These are phyloP conservation scores for Ascidia mentula DNA, from an alignment of 23 tunicate genomes.

Conservation along the genomic window DNA sequence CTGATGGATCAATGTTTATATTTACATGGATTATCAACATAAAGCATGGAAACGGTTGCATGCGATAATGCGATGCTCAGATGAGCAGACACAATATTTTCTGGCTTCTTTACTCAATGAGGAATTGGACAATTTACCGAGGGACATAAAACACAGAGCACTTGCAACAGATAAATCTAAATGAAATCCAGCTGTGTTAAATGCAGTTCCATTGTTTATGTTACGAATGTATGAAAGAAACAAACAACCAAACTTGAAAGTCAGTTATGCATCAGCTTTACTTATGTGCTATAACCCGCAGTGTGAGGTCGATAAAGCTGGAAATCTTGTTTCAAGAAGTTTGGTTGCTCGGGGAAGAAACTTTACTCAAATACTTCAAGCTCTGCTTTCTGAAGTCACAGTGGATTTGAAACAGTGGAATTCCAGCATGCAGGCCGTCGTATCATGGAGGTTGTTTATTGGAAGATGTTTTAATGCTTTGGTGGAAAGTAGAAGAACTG, in stretches of 20 bases:
- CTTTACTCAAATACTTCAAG: constrained; percentile 46
- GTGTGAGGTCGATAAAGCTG: constrained; percentile 5
- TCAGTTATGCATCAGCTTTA: constrained; percentile 37
- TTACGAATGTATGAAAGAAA: constrained; percentile 50
- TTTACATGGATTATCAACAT: too few species aligned
- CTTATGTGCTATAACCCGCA: constrained; percentile 39
- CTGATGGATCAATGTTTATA: too few species aligned
- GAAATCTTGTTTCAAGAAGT: constrained; percentile 18
- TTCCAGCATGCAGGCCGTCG: constrained; percentile 31
- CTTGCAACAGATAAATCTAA: constrained; percentile 28
- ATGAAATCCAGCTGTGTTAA: constrained; percentile 19
- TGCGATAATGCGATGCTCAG: too few species aligned
- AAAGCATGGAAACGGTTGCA: too few species aligned
- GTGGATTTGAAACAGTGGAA: constrained; percentile 74
- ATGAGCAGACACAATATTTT: constrained; percentile 36
- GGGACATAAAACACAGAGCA: constrained; percentile 75
- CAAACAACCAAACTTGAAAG: constrained; percentile 64
- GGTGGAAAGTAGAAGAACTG: constrained; percentile 47
- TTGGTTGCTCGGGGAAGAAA: constrained; percentile 46
- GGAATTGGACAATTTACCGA: constrained; percentile 57
- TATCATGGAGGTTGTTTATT: constrained; percentile 60
- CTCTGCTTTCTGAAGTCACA: constrained; percentile 65
- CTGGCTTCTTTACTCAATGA: constrained; percentile 28
- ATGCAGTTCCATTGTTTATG: constrained; percentile 39
- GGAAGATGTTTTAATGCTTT: constrained; percentile 26